Evolutionary conservation across 2,113 vertebrate species (phyloP), one percentile per base, ranked within the genome.

Genomic region (Lutjanus erythropterus): DNA sequence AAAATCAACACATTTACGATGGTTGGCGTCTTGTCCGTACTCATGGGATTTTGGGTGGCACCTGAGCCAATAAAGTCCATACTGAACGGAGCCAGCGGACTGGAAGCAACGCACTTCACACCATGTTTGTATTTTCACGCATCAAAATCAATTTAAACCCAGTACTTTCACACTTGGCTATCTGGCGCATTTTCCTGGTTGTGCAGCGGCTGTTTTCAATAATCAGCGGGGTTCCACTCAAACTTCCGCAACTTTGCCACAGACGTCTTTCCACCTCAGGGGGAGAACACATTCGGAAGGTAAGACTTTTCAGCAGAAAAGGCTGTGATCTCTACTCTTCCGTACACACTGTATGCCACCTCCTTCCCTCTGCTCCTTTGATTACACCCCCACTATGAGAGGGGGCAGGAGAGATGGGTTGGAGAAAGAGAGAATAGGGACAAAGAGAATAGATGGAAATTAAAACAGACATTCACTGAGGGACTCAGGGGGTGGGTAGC

Each of bases 51-150:
- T 71, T 71, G 39, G 33, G 31, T 59, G 67, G 61, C 60, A 74
- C 79, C 58, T 65, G 80, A 76, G 79, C 76, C 79, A 88, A 78
- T 62, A 66, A 71, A 81, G 79, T 70, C 75, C 68, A 59, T 65
- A 81, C 60, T 70, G 59, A 81, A 80, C 14, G 11, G 71, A 80
- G 84, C 79, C 81, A 83, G 65, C 29, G 2, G 49, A 88, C 69
- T 78, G 66, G 71, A 80, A 74, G 69, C 44, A 12, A 70, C 15
- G 9, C 86, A 71, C 42, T 87, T 90, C 82, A 87, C 90, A 91
- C 79, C 73, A 77, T 79, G 59, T 87, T 87, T 80, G 86, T 72
- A 70, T 88, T 88, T 85, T 86, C 77, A 78, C 78, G 66, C 79
- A 72, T 87, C 37, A 59, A 73, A 87, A 86, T 85, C 71, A 84